Percentiles rank a stretch among this genome's conserved stretches.
Evolutionary conservation across 2,888 invertebrate species (phyloP).

Genomic region (Lasioglossum vierecki): DNA sequence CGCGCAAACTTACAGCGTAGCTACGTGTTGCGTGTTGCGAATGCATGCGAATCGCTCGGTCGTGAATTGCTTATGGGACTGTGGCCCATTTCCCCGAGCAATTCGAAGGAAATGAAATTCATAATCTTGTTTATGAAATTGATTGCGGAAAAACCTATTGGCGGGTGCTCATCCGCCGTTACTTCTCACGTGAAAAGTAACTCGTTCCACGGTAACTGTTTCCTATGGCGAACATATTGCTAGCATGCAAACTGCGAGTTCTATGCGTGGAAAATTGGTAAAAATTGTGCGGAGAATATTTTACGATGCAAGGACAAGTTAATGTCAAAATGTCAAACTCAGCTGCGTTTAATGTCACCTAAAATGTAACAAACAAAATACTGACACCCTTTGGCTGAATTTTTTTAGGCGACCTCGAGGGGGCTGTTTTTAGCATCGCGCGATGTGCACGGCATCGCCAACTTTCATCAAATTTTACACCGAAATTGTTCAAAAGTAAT

Average conservation of each 20-base stretch:
- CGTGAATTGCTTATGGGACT: constrained; percentile 49
- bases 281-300: too few relatives aligned
- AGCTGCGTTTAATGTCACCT: background rate
- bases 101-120: constrained; percentile 47
- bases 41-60: constrained; percentile 23
- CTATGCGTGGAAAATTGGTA: too few relatives aligned
- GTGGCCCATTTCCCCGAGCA: constrained; percentile 44
- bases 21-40: constrained; percentile 35
- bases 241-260: background rate
- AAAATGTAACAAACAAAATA: background rate
- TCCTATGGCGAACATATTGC: background rate
- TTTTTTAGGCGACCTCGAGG: background rate
- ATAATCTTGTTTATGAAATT: constrained; percentile 39
- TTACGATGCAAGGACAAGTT: background rate
- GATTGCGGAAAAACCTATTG: constrained; percentile 40
- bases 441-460: background rate
- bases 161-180: background rate
- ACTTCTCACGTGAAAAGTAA: background rate
- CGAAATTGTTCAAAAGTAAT: background rate
- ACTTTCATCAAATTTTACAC: background rate
- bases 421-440: background rate
- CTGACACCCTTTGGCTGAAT: background rate
- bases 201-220: background rate
- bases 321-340: background rate
- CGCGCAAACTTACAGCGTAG: constrained; percentile 28